Evolutionary conservation across 2,888 invertebrate species (phyloP), one percentile per base, ranked within the genome.

Genomic region (Operophtera brumata): DNA sequence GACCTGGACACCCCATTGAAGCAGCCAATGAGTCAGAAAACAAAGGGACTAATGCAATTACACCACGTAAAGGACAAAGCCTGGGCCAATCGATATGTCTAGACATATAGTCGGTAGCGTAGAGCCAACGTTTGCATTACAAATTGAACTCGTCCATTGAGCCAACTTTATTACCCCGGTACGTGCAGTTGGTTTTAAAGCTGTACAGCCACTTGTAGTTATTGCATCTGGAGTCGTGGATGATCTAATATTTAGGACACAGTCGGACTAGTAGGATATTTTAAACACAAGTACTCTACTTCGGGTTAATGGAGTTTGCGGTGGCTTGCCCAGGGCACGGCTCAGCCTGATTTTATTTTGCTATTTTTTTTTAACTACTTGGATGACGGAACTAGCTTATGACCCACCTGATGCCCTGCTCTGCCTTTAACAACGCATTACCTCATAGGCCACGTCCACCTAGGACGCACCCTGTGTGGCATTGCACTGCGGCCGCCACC

Each of bases 61-160:
- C 67, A 64, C 52, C 59, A 58, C 50, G 61, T 63, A 70, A 73
- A 74, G 76, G 73, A 73, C 73, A 75, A 71, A 72, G 72, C 73
- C 65, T 62, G 70, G 67, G 65, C 65, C 70, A 86, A 88, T 89
- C 88, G 88, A 89, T 88, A 77, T 75, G 88, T 86, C 88, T 88
- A 88, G 88, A 87, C 88, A 73, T 58, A 64, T 67, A 72, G 68
- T 66, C 71, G 65, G 70, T 54, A 54, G 48, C 43, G 63, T 54
- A 59, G 66, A 59, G 58, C 60, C 57, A 46, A 51, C 42, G 53
- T 50, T 50, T 49, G 64, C 70, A 75, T 70, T 73, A 73, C 72
- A 78, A 67, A 71, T 64, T 53, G 35, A 57, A 57, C 52, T 20
- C 57, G 13, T 36, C 36, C 37, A 56, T 51, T 57, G 47, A 49